Evolutionary conservation across 2,888 invertebrate genomes (phyloP), one percentile per base, ranked within the genome.

Genomic region (Dione vanillae): DNA sequence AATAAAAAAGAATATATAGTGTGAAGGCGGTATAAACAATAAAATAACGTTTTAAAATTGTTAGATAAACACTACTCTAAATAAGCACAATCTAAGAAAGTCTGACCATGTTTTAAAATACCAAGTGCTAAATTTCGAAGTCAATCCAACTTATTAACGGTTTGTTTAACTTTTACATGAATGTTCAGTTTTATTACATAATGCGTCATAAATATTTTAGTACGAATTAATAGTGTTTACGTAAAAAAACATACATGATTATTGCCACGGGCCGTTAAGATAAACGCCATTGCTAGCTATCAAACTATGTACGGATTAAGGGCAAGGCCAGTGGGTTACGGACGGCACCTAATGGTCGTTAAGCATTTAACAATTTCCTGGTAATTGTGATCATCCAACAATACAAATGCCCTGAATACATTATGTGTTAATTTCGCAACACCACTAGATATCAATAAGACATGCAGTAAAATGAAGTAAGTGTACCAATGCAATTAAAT

Each of bases 271-370:
- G 6, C 37, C 35, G 37, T 52, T 43, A 19, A 12, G 1, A 35
- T 37, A 49, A 37, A 65, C 47, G 59, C 68, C 58, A 64, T 65
- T 61, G 65, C 62, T 43, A 59, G 78, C 81, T 83, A 86, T 85
- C 83, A 78, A 56, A 56, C 56, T 2, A 58, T 73, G 69, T 70
- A 76, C 77, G 79, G 80, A 85, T 86, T 88, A 85, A 82, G 85
- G 83, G 79, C 86, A 88, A 87, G 86, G 86, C 79, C 82, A 84
- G 71, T 79, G 78, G 86, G 86, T 87, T 86, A 86, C 78, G 83
- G 83, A 78, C 84, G 78, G 72, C 73, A 77, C 77, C 79, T 78
- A 80, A 81, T 78, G 78, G 76, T 69, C 75, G 76, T 78, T 75
- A 77, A 78, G 75, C 77, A 75, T 76, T 74, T 71, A 73, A 75